Base-by-base conservation (phyloP, 1,140 invertebrate species). In the Heliconius nattereri region DNA sequence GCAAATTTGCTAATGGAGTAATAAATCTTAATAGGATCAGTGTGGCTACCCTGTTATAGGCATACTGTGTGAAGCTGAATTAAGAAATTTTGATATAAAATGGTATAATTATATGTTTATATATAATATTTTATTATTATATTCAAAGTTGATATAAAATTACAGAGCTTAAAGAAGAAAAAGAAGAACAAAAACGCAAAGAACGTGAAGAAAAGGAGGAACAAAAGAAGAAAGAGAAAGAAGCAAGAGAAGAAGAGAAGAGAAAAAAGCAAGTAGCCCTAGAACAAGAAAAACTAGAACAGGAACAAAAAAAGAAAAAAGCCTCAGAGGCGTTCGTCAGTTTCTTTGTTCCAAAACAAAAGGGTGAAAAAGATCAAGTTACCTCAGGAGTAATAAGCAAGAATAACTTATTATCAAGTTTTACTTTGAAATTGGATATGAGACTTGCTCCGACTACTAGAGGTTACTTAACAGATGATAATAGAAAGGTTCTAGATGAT, bases 391-490 rank as follows among this genome's bases (percentile, higher is more conserved):
- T 83, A 78, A 84, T 91, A 70, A 90, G 87, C 72, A 90, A 90
- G 84, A 94, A 87, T 78, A 86, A 87, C 82, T 84, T 92, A 76
- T 80, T 94, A 35, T 94, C 94, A 35, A 92, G 90, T 80, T 94
- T 95, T 79, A 95, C 94, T 94, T 94, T 98, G 7, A 98, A 98
- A 91, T 96, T 96, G n/a, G 97, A 98, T 90, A 99, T 98, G 98
- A 96, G 96, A 87, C 84, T 99, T 75, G 98, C 98, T 7, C 97
- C 97, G 0, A 83, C 95, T 13, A 87, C 89, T 78, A 94, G 97
- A 82, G 88, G 91, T 78, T 80, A 87, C 49, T 89, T 97, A 29
- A 92, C 80, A 23, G 86, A 95, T 54, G 88, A 95, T 19, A 91
- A 94, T 23, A 96, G 95, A 86, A 77, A 87, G 16, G 78, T 83